A percentile compares a stretch with the other conserved stretches of the same genome.
These are phyloP conservation scores for Idaea dimidiata DNA, from an alignment of 2,888 invertebrate species.

Conservation along the genomic window DNA sequence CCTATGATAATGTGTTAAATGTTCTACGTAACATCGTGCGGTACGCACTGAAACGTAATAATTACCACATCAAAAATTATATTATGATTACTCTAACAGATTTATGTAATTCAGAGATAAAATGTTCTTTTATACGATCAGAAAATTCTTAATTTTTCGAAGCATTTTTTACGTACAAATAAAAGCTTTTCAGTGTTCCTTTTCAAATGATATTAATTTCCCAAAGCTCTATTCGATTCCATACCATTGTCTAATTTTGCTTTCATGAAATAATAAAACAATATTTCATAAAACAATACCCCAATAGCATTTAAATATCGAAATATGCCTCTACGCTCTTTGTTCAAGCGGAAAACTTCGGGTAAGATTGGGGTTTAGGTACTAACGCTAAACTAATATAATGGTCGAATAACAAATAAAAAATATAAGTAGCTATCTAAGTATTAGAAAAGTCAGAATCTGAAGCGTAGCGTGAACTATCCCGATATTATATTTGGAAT, in stretches of 20 bases:
- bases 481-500: constrained; percentile 75
- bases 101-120: neutral
- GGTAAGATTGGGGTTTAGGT: constrained; percentile 26
- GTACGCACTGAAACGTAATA: neutral
- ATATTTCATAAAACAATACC: constrained; percentile 9
- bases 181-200: constrained; percentile 1
- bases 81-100: neutral
- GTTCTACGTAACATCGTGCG: constrained; percentile 1
- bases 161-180: neutral
- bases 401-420: constrained; percentile 42
- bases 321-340: constrained; percentile 19
- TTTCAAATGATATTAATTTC: constrained; percentile 8
- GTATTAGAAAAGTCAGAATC: constrained; percentile 48
- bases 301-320: constrained; percentile 18
- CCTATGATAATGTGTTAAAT: neutral
- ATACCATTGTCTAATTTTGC: constrained; percentile 15
- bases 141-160: neutral
- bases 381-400: constrained; percentile 50
- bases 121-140: neutral
- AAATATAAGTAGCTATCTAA: constrained; percentile 19
- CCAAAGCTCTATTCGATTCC: constrained; percentile 14
- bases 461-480: constrained; percentile 62
- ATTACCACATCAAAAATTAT: constrained; percentile 1
- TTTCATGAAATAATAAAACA: constrained; percentile 5
- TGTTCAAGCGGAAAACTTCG: constrained; percentile 29